These are phyloP conservation scores for Netelia virgata DNA, from an alignment of 2,888 invertebrate species.

Conservation along the genomic window DNA sequence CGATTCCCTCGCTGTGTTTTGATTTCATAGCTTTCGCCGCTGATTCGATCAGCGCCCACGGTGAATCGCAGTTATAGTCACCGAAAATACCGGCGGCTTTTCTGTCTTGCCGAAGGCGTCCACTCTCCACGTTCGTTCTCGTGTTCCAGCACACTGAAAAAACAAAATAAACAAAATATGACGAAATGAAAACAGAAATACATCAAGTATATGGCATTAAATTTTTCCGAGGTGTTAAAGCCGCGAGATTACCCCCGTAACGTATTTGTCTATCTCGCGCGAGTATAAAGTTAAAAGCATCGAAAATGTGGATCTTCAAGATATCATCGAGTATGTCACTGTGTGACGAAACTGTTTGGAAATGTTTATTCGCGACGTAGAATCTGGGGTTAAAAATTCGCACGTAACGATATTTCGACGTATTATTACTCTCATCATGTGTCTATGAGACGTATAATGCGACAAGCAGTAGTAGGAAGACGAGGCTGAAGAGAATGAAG, in stretches of 20 bases:
- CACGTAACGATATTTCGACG: too few relatives aligned
- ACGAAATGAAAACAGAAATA: constrained; percentile 1
- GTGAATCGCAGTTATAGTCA: constrained; percentile 95
- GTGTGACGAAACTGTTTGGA: too few relatives aligned
- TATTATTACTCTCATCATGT: too few relatives aligned
- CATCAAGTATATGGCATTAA: constrained; percentile 3
- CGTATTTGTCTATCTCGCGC: too few relatives aligned
- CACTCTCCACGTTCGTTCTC: constrained; percentile 84
- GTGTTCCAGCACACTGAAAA: constrained; percentile 87
- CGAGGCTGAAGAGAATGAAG: background rate
- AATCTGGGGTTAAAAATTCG: too few relatives aligned
- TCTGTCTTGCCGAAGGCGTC: constrained; percentile 84
- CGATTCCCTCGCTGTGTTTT: constrained; percentile 93
- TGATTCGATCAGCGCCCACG: constrained; percentile 94
- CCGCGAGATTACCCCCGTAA: too few relatives aligned
- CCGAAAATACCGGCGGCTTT: constrained; percentile 91
- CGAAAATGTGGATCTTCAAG: too few relatives aligned
- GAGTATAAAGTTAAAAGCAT: too few relatives aligned
- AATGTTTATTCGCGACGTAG: too few relatives aligned
- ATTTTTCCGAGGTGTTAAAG: too few relatives aligned
- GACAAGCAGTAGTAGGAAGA: background rate
- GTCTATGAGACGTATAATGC: background rate
- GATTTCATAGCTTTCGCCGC: constrained; percentile 95
- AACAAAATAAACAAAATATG: too few relatives aligned
- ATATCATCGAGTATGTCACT: too few relatives aligned